A percentile compares a stretch with the other conserved stretches of the same genome.
These are phyloP conservation scores for Latheticus oryzae DNA, from an alignment of 2,888 invertebrate genomes.

Conservation along the genomic window DNA sequence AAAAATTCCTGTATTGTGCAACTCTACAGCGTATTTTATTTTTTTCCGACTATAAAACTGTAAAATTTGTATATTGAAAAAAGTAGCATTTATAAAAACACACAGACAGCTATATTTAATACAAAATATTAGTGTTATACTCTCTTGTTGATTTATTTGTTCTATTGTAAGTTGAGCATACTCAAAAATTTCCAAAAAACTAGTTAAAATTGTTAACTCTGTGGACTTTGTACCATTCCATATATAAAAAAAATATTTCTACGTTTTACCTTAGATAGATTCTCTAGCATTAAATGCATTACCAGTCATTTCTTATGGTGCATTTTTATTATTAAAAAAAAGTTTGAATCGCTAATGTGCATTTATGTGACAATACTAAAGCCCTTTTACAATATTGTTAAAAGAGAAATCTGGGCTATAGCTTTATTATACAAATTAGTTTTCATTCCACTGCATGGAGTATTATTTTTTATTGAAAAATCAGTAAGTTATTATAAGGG, in stretches of 20 bases:
- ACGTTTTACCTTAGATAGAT: conserved; percentile 8
- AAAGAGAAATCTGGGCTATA: background rate
- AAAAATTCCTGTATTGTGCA: too few species aligned
- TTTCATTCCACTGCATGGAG: conserved; percentile 35
- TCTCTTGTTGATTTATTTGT: conserved; percentile 36
- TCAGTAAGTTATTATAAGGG: too few species aligned
- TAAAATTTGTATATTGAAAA: too few species aligned
- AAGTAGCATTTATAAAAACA: conserved; percentile 22
- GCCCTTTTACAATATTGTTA: conserved; percentile 4
- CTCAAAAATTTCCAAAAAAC: conserved; percentile 24
- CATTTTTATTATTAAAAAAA: background rate
- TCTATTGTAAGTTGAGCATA: conserved; percentile 26
- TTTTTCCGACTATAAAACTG: too few species aligned
- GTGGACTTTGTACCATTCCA: conserved; percentile 26
- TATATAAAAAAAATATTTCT: conserved; percentile 8
- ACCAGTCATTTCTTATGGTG: conserved; percentile 3
- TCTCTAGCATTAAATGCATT: conserved; percentile 17
- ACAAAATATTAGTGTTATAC: conserved; percentile 30
- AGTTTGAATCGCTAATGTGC: conserved; percentile 14
- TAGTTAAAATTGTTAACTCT: conserved; percentile 21
- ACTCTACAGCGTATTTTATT: too few species aligned
- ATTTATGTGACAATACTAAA: conserved; percentile 31
- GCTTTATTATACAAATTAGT: conserved; percentile 5
- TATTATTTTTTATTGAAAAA: conserved; percentile 31
- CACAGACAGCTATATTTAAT: conserved; percentile 30